These are phyloP conservation scores for Brachionus rubens DNA, from an alignment of 1,140 invertebrate species.

Conservation along the genomic window DNA sequence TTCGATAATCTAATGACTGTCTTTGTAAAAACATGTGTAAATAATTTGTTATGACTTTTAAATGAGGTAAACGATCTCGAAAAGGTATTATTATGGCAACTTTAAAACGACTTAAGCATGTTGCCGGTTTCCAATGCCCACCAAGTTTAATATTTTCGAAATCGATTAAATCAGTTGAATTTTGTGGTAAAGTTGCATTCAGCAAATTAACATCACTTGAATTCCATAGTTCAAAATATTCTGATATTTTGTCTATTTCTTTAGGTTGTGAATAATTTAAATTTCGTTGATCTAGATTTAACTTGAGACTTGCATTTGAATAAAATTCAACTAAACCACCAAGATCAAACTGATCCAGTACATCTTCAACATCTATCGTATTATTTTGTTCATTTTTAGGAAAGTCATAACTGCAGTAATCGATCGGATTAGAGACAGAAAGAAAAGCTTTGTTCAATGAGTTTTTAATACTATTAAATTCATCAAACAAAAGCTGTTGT, in stretches of 20 bases:
- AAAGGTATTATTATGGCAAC: constrained; percentile 56
- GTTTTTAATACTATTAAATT: neutral
- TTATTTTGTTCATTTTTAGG: neutral
- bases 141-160: constrained; percentile 18
- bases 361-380: neutral
- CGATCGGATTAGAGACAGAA: neutral
- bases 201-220: neutral
- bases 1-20: constrained; percentile 54
- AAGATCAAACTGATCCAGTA: neutral
- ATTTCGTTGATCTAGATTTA: neutral
- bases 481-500: neutral
- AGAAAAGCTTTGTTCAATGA: neutral
- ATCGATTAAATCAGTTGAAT: constrained; percentile 18
- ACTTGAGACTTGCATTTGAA: constrained; percentile 1
- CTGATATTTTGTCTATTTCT: neutral
- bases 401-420: neutral
- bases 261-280: constrained; percentile 29
- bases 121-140: constrained; percentile 50
- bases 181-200: neutral
- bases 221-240: constrained; percentile 24
- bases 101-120: constrained; percentile 51
- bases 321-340: neutral
- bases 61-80: constrained; percentile 59
- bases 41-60: constrained; percentile 53
- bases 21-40: constrained; percentile 54